Evolutionary conservation across 2,888 invertebrate genomes (phyloP).

Genomic region (Leucoptera coffeella): DNA sequence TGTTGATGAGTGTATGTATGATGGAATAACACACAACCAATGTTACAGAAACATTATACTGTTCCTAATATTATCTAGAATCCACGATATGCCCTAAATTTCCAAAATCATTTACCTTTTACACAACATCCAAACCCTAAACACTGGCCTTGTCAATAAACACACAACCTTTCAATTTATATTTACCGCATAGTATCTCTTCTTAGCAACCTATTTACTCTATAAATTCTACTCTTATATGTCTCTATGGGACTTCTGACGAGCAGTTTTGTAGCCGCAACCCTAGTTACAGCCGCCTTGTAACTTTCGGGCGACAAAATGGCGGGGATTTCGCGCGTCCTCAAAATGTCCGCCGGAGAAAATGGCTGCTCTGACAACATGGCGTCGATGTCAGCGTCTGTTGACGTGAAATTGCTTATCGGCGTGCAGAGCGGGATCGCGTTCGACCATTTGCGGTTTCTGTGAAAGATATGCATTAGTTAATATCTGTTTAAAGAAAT

Average conservation of each 20-base stretch:
- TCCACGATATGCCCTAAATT: no score
- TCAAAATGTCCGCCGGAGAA: conserved; percentile 23
- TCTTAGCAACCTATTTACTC: conserved; percentile 30
- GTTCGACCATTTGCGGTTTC: conserved; percentile 82
- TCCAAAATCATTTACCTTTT: no score
- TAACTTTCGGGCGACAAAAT: conserved; percentile 35
- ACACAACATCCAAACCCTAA: no score
- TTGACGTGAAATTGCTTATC: conserved; percentile 25
- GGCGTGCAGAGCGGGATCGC: conserved; percentile 71
- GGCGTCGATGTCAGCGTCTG: conserved; percentile 39
- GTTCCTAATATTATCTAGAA: no score
- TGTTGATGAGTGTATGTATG: no score
- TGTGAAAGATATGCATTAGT: no score
- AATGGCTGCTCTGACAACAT: conserved; percentile 35
- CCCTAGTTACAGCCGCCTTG: conserved; percentile 33
- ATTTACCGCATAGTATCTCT: conserved; percentile 40
- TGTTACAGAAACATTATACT: no score
- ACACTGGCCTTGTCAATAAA: no score
- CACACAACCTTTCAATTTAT: no score
- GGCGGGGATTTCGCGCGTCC: conserved; percentile 36
- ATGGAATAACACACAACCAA: no score
- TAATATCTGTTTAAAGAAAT: no score
- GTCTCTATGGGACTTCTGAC: conserved; percentile 28
- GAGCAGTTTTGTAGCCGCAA: conserved; percentile 24
- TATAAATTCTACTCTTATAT: conserved; percentile 32